Evolutionary conservation across 2,797 vertebrate genomes (phyloP).

Genomic region (Phoxinus dragarum): DNA sequence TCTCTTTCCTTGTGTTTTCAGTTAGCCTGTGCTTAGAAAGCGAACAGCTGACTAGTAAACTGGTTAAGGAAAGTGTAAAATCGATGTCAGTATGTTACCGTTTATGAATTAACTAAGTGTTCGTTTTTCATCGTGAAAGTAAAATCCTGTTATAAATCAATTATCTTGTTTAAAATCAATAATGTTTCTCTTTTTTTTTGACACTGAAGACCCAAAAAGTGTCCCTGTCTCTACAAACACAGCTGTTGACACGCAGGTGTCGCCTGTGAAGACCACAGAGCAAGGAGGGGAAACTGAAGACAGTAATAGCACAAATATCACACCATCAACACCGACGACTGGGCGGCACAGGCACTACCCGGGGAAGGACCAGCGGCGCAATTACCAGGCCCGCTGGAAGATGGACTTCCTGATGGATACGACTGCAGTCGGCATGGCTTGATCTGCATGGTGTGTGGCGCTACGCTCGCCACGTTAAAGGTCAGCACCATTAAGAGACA

Average conservation of each 20-base stretch:
- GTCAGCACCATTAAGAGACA: slow-evolving; percentile 88
- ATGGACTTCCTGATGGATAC: slow-evolving; percentile 90
- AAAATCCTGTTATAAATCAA: not conserved
- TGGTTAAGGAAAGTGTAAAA: not conserved
- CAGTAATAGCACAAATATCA: slow-evolving; percentile 18
- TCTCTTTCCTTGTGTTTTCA: not conserved
- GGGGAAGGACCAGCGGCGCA: slow-evolving; percentile 85
- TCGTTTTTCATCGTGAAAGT: not conserved
- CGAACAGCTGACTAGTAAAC: not conserved
- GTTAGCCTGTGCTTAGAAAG: not conserved
- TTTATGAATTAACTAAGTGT: not conserved
- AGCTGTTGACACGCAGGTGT: slow-evolving; percentile 8
- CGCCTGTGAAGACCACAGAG: slow-evolving; percentile 21
- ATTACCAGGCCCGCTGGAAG: slow-evolving; percentile 89
- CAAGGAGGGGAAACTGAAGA: slow-evolving; percentile 48
- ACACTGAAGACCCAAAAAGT: slow-evolving; percentile 60
- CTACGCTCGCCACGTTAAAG: slow-evolving; percentile 84
- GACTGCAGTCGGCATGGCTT: slow-evolving; percentile 86
- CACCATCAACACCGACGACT: not conserved
- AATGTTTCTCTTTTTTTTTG: slow-evolving; percentile 13
- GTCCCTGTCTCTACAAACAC: slow-evolving; percentile 41
- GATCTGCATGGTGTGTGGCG: slow-evolving; percentile 87
- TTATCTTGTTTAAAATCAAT: not conserved
- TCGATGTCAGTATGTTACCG: not conserved
- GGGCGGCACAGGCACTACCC: slow-evolving; percentile 77